Evolutionary conservation across 2,888 invertebrate genomes (phyloP), one percentile per base, ranked within the genome.

Genomic region (Oasisia sp.): DNA sequence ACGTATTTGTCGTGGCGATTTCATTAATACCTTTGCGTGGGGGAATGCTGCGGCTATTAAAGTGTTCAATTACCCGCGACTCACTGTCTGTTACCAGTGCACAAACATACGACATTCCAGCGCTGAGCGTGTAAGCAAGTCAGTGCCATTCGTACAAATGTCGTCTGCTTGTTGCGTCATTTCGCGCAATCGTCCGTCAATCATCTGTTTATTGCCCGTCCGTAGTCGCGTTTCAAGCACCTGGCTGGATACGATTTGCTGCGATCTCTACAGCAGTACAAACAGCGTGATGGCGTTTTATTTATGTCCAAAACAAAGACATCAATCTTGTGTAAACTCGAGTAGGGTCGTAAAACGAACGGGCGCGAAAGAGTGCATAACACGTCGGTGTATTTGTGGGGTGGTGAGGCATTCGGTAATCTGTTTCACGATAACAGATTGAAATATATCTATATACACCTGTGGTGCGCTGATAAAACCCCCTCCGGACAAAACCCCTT

Each of bases 81-180:
- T 5, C 19, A 19, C 19, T 74, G 74, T 74, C 74, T 1, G 74
- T 7, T 74, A 27, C 27, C 74, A 74, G 74, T 19, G 3, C 4
- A 74, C 27, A 74, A 14, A 74, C 74, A 74, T 19, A 12, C 19
- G 74, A 74, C 74, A 74, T 74, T 74, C 74, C 74, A 4, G 50
- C 50, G 50, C 50, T 50, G 50, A 50, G 7, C 50, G 74, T 74
- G 74, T 27, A 74, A 19, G 74, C 74, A 74, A 27, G 74, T 74
- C 74, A 74, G 19, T 74, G 74, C 27, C 19, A 19, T 19, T 74
- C 27, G 74, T 27, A 27, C 27, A 74, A 74, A 74, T 74, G 74
- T 74, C 74, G 74, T 74, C 19, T 74, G 74, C 74, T 74, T 19
- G 74, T 74, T 74, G 74, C 74, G 74, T 74, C 74, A 74, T 74